A percentile compares a stretch with the other conserved stretches of the same genome.
Evolutionary conservation across 2,888 invertebrate genomes (phyloP).

Genomic region (Yponomeuta sedellus): DNA sequence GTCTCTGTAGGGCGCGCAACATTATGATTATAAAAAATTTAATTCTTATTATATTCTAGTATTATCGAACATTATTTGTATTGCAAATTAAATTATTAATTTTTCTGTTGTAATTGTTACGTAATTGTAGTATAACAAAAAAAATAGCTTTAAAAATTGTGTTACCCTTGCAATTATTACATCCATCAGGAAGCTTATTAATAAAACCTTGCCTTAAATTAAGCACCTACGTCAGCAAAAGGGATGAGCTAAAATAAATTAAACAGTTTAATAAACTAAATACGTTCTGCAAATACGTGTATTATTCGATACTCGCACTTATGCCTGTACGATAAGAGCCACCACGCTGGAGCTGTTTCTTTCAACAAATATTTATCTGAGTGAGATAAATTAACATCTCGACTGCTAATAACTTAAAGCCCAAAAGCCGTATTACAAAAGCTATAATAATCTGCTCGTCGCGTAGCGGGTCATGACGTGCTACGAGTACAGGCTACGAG

Average conservation of each 20-base stretch:
- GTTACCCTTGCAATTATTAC: not conserved
- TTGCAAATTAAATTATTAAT: too few species aligned
- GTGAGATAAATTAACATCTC: not conserved
- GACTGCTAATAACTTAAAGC: not conserved
- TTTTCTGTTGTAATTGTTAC: too few species aligned
- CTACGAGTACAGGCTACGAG: not conserved
- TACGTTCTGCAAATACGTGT: not conserved
- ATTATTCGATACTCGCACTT: too few species aligned
- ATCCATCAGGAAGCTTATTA: not conserved
- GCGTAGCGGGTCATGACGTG: not conserved
- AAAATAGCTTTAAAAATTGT: too few species aligned
- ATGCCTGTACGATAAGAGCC: too few species aligned
- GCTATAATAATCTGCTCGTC: not conserved
- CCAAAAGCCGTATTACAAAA: not conserved
- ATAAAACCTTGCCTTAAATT: not conserved
- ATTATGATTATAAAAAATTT: too few species aligned
- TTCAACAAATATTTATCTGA: not conserved
- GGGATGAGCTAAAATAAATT: not conserved
- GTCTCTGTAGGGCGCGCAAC: too few species aligned
- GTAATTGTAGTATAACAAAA: too few species aligned
- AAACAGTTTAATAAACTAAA: not conserved
- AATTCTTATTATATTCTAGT: too few species aligned
- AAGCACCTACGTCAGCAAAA: not conserved
- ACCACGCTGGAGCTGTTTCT: too few species aligned
- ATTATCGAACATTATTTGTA: too few species aligned